Base-by-base conservation (phyloP, 2,888 invertebrate species). In the Agapetus fuscipes region DNA sequence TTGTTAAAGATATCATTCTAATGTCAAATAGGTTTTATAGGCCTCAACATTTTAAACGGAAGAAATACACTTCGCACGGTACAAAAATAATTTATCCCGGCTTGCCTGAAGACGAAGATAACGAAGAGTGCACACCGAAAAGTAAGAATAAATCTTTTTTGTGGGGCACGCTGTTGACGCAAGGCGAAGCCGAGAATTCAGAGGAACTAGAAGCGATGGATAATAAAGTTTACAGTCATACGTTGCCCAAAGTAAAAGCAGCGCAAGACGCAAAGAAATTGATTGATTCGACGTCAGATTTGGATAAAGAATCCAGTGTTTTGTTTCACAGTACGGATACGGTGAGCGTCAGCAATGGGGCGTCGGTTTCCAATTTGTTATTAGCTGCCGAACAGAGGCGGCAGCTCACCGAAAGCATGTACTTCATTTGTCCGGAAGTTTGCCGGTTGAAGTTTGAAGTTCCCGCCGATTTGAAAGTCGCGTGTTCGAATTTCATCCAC, bases 401-500 rank as follows among this genome's bases (percentile, higher is more conserved):
- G 52, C 53, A 9, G 57, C 55, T 39, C 56, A 61, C 7, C 58
- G 57, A 45, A 60, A 56, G 41, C 52, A 57, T 42, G 48, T 65
- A 33, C 58, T 26, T 62, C 59, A 50, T 54, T 57, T 44, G 38
- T 39, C 44, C 46, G 1, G 33, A 41, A 20, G 35, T 60, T 64
- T 48, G 62, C 39, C 55, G 59, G 1, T 52, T 58, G 1, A 50
- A 53, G 12, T 50, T 48, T 2, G 60, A 64, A 27, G 49, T 54
- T 15, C 53, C 58, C 0, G 54, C 5, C 2, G 43, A 62, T 33
- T 51, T 55, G 0, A 56, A 52, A 24, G 50, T 67, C 17, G 57
- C 61, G 0, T 64, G 62, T 40, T 57, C 67, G 43, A 63, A 69
- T 39, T 57, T 69, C 9, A 67, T 69, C 45, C 51, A 68, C 6